Conservation (phyloP, 2,888 invertebrate species). For the Heliconius ismenius region DNA sequence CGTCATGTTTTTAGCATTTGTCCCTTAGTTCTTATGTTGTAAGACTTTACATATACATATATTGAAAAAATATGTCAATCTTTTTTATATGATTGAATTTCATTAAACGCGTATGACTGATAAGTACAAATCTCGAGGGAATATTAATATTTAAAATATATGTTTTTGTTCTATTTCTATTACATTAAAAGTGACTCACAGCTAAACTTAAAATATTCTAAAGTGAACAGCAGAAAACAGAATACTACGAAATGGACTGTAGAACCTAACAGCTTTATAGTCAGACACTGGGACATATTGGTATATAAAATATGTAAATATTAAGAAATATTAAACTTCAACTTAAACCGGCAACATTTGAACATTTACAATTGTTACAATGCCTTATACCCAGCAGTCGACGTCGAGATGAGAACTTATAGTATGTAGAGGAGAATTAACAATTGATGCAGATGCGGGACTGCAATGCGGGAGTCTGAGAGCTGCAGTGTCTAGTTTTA, state of each 20-base stretch:
- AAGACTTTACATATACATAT: neutral
- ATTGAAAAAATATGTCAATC: neutral
- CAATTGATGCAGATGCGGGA: slow-evolving; percentile 32
- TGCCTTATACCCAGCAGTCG: neutral
- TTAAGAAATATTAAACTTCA: neutral
- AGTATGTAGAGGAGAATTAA: slow-evolving; percentile 26
- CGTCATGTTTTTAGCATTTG: neutral
- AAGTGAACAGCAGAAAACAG: no score
- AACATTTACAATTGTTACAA: neutral
- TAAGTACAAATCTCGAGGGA: no score
- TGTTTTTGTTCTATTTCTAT: neutral
- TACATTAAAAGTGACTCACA: no score
- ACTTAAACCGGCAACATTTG: neutral
- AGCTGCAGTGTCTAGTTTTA: slow-evolving; percentile 28
- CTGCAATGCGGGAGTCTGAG: slow-evolving; percentile 45
- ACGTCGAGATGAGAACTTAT: neutral
- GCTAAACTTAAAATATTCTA: no score
- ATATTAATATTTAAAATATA: no score
- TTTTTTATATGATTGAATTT: neutral
- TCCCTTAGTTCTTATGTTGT: neutral
- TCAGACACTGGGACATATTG: neutral
- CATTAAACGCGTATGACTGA: no score
- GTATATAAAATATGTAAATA: neutral
- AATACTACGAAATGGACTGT: no score
- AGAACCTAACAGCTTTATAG: no score